These are phyloP conservation scores for Belonocnema kinseyi DNA, from an alignment of 1,140 invertebrate species.

Conservation along the genomic window DNA sequence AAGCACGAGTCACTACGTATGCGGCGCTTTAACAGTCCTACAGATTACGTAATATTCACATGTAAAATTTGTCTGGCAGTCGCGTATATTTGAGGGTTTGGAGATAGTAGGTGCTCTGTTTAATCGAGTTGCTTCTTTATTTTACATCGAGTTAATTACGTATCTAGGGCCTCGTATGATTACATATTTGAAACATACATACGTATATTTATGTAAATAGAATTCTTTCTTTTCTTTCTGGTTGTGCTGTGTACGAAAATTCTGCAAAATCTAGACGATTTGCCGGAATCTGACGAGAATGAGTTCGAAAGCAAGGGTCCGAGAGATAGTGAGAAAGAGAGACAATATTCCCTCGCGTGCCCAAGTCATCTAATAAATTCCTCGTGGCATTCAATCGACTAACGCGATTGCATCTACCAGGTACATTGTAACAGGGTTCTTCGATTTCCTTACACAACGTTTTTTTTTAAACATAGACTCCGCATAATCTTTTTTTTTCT, in stretches of 20 bases:
- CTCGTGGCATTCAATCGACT: slow-evolving; percentile 63
- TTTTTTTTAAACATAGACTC: slow-evolving; percentile 3
- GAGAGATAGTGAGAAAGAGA: slow-evolving; percentile 22
- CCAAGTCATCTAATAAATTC: slow-evolving; percentile 56
- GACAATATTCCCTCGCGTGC: neutral
- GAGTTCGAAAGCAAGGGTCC: neutral
- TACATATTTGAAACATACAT: slow-evolving; percentile 17
- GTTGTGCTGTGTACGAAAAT: slow-evolving; percentile 37
- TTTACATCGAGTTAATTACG: slow-evolving; percentile 49
- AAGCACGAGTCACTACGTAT: neutral
- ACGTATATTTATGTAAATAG: slow-evolving; percentile 26
- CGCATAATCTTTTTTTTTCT: slow-evolving; percentile 19
- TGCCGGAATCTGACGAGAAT: slow-evolving; percentile 23
- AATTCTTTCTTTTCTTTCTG: slow-evolving; percentile 23
- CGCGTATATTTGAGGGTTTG: slow-evolving; percentile 10
- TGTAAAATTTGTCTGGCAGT: slow-evolving; percentile 27
- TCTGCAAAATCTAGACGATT: slow-evolving; percentile 30
- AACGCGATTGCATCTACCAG: slow-evolving; percentile 68
- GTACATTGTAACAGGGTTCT: slow-evolving; percentile 69
- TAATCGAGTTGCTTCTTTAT: slow-evolving; percentile 28
- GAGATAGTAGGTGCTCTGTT: slow-evolving; percentile 17
- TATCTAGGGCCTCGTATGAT: slow-evolving; percentile 51
- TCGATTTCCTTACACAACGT: slow-evolving; percentile 1
- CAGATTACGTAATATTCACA: slow-evolving; percentile 5
- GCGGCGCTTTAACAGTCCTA: slow-evolving; percentile 28